phyloP scores from a whole-genome alignment of 2,888 invertebrate genomes.

The Pharmacophagus antenor region DNA sequence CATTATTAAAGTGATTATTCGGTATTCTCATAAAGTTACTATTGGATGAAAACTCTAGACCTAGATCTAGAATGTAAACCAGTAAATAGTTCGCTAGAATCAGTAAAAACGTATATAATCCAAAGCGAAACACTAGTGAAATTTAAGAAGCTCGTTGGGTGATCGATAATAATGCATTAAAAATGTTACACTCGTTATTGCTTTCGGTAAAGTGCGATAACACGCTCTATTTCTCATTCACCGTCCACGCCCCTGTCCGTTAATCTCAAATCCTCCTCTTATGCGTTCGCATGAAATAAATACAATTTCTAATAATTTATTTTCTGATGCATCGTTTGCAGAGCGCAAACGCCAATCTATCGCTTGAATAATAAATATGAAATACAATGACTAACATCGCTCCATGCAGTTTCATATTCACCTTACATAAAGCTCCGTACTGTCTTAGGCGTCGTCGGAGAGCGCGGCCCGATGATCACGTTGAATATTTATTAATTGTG shows the following conservation, averaged over 20 bases:
- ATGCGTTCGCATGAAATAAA: not conserved
- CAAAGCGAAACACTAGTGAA: too few relatives aligned
- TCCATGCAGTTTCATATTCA: not conserved
- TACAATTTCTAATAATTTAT: not conserved
- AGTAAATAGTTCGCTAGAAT: too few relatives aligned
- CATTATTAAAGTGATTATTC: too few relatives aligned
- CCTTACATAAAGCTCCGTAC: not conserved
- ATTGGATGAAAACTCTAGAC: too few relatives aligned
- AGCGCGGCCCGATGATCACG: not conserved
- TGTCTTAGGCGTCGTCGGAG: not conserved
- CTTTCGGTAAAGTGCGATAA: too few relatives aligned
- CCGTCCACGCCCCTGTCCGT: not conserved
- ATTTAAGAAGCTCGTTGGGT: too few relatives aligned
- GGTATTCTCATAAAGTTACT: too few relatives aligned
- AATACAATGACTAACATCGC: not conserved
- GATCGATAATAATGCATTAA: too few relatives aligned
- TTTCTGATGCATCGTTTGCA: not conserved
- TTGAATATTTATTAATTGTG: not conserved
- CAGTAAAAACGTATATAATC: too few relatives aligned
- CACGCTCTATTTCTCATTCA: not conserved
- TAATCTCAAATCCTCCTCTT: not conserved
- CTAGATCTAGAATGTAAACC: too few relatives aligned
- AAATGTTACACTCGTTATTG: too few relatives aligned
- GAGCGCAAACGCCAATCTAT: not conserved
- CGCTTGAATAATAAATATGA: not conserved